Evolutionary conservation across 2,888 invertebrate genomes (phyloP).

Genomic region (Tenthredo livida): DNA sequence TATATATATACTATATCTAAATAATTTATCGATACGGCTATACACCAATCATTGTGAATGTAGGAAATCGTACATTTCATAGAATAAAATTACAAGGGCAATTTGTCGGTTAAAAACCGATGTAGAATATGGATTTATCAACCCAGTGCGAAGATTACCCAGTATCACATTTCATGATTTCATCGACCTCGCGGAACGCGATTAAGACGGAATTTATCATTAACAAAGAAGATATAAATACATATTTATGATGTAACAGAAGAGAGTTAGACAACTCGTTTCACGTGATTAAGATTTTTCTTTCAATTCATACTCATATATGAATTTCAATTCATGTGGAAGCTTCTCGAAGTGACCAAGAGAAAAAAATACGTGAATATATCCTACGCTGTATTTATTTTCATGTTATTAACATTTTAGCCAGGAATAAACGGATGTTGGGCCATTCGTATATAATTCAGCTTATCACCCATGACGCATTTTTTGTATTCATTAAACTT

Average conservation of each 20-base stretch:
- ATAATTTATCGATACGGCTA: background rate
- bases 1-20: background rate
- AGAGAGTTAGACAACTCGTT: background rate
- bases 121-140: background rate
- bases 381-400: background rate
- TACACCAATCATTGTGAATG: background rate
- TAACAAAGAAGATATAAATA: background rate
- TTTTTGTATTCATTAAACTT: background rate
- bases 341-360: background rate
- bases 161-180: background rate
- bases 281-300: background rate
- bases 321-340: background rate
- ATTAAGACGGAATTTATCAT: background rate
- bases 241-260: background rate
- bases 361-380: background rate
- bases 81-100: background rate
- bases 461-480: background rate
- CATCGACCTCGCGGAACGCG: background rate
- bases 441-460: background rate
- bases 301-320: background rate
- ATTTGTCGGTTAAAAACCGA: background rate
- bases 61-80: background rate
- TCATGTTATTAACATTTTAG: background rate
- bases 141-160: background rate
- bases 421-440: background rate